Conservation (phyloP, 2,797 vertebrate genomes). For the Tapera naevia region DNA sequence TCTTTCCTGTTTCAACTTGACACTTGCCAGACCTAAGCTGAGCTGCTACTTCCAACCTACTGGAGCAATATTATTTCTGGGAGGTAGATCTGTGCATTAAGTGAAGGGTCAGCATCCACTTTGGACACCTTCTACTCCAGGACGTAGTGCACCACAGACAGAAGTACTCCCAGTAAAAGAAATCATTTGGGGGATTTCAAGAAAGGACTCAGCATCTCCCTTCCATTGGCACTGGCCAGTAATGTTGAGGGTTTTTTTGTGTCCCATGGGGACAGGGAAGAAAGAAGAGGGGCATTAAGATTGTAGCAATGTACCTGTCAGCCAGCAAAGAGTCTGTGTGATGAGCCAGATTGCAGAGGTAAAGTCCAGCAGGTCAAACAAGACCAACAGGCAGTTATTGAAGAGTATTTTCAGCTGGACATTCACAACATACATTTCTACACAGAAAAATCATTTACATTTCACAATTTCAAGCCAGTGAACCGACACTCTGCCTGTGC, state of each 20-base stretch:
- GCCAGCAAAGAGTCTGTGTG: accelerated
- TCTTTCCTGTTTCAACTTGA: neutral
- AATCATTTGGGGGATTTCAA: neutral
- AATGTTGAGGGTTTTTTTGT: neutral
- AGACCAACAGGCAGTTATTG: neutral
- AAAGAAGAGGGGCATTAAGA: neutral
- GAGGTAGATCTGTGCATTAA: neutral
- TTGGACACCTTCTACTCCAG: neutral
- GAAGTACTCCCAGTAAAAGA: neutral
- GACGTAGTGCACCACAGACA: accelerated
- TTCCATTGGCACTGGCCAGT: neutral
- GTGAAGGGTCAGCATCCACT: neutral
- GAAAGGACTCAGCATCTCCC: neutral
- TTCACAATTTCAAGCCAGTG: neutral
- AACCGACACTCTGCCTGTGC: neutral
- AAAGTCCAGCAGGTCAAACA: neutral
- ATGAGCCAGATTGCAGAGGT: neutral
- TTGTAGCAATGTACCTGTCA: neutral
- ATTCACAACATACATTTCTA: neutral
- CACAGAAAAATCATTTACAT: neutral
- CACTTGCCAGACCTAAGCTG: neutral
- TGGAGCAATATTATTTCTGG: neutral
- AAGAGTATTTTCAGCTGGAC: neutral
- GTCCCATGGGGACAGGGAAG: neutral
- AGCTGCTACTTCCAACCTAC: neutral